Evolutionary conservation across 2,113 vertebrate genomes (phyloP), one percentile per base, ranked within the genome.

Genomic region (Neofelis nebulosa): DNA sequence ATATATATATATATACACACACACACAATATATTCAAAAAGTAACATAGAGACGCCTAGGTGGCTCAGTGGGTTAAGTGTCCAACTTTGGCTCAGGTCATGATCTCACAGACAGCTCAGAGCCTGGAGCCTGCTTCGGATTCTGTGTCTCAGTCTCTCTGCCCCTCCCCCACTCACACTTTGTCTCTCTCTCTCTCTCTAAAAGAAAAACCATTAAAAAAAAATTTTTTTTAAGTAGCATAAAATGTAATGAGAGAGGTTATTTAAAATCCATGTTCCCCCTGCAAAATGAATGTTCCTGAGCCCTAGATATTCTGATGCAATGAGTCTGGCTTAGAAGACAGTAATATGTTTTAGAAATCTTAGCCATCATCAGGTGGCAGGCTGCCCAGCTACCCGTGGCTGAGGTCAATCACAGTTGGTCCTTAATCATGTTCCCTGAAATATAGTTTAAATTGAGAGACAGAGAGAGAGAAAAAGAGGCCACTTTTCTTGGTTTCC

Each of bases 361-460:
- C 13, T 73, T 55, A 88, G 7, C 36, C 71, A 38, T 63, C 66
- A 45, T 71, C 65, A 31, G 2, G 3, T n/a, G 25, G 21, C 50
- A 52, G 45, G 21, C 31, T 93, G 92, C 52, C 95, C 66, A 92
- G 86, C 21, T 45, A 94, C 55, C 9, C 5, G 7, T 29, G 23
- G 41, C 41, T 74, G 57, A 21, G 89, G n/a, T 55, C 80, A 55
- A 33, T 97, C 57, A 78, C 63, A 71, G n/a, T 10, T 61, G 19
- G 21, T 48, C 82, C 61, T 61, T 93, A 92, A 85, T 61, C 52
- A 79, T 95, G 31, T 88, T 93, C 65, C 45, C 87, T 92, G 57
- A 73, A 15, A 88, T 57, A 31, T 36, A 38, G 29, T 96, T 93
- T 78, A 89, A 92, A 73, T 36, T 91, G 61, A 91, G 36, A 25